A percentile compares a stretch with the other conserved stretches of the same genome.
Evolutionary conservation across 2,113 vertebrate species (phyloP).

Genomic region (Sander vitreus): DNA sequence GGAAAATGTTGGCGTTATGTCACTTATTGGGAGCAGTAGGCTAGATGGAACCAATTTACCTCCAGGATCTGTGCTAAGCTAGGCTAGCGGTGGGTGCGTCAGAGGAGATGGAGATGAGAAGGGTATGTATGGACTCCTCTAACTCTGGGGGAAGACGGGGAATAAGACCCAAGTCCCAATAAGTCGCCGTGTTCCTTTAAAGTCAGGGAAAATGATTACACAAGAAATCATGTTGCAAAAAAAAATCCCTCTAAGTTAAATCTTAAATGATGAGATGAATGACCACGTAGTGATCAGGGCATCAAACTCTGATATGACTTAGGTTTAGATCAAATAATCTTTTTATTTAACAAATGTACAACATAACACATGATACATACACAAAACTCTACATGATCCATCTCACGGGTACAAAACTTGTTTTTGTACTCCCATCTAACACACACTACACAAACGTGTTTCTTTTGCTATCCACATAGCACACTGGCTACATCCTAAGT

Average conservation of each 20-base stretch:
- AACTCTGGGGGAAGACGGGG: too few species aligned
- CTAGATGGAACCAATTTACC: too few species aligned
- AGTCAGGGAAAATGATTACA: too few species aligned
- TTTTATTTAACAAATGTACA: constrained; percentile 84
- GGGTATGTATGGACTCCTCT: too few species aligned
- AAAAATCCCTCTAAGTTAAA: neutral
- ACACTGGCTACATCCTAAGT: constrained; percentile 44
- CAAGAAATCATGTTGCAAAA: neutral
- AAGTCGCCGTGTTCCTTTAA: too few species aligned
- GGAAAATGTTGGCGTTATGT: too few species aligned
- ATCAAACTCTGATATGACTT: neutral
- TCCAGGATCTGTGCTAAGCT: too few species aligned
- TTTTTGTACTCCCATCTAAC: constrained; percentile 56
- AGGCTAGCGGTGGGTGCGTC: too few species aligned
- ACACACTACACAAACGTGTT: constrained; percentile 44
- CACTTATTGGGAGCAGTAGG: too few species aligned
- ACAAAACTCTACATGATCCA: constrained; percentile 60
- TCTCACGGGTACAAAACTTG: constrained; percentile 60
- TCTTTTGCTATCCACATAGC: constrained; percentile 22
- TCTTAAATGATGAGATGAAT: neutral
- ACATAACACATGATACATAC: constrained; percentile 64
- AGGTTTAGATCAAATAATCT: constrained; percentile 63
- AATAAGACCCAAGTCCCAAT: too few species aligned
- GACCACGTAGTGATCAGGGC: too few species aligned
- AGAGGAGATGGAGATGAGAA: too few species aligned